Percentiles rank a stretch among this genome's conserved stretches.
Evolutionary conservation across 2,113 vertebrate genomes (phyloP).

Genomic region (Larimichthys crocea): DNA sequence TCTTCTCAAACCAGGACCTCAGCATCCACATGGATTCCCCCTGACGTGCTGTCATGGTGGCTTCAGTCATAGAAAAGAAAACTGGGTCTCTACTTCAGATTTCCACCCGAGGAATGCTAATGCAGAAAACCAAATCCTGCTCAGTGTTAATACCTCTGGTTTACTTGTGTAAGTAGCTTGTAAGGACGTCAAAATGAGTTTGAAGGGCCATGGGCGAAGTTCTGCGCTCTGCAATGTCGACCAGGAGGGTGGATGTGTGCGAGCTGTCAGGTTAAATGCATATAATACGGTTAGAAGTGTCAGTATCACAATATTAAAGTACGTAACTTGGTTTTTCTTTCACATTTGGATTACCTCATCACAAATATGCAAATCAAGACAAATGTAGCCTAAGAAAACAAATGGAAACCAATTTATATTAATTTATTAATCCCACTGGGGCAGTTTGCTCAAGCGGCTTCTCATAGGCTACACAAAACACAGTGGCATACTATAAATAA

Average conservation of each 20-base stretch:
- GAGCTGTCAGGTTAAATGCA: neutral
- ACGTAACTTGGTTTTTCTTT: too few relatives aligned
- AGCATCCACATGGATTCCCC: neutral
- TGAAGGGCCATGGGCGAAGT: slow-evolving; percentile 9
- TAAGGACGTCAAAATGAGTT: slow-evolving; percentile 1
- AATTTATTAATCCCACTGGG: too few relatives aligned
- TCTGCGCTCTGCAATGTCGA: neutral
- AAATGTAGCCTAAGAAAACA: too few relatives aligned
- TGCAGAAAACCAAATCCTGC: slow-evolving; percentile 48
- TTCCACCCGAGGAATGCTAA: slow-evolving; percentile 53
- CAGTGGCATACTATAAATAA: too few relatives aligned
- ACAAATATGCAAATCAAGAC: too few relatives aligned
- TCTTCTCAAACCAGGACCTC: neutral
- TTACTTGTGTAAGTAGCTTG: slow-evolving; percentile 43
- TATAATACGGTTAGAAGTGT: neutral
- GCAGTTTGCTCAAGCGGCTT: too few relatives aligned
- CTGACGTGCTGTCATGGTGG: slow-evolving; percentile 2
- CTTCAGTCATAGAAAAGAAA: neutral
- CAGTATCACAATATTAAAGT: too few relatives aligned
- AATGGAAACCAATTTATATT: too few relatives aligned
- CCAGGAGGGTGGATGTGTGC: neutral
- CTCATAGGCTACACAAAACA: too few relatives aligned
- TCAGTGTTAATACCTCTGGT: slow-evolving; percentile 27
- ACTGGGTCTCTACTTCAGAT: neutral
- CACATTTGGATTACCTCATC: too few relatives aligned